Base-by-base conservation (phyloP, 2,797 vertebrate genomes). In the Remorina albescens region DNA sequence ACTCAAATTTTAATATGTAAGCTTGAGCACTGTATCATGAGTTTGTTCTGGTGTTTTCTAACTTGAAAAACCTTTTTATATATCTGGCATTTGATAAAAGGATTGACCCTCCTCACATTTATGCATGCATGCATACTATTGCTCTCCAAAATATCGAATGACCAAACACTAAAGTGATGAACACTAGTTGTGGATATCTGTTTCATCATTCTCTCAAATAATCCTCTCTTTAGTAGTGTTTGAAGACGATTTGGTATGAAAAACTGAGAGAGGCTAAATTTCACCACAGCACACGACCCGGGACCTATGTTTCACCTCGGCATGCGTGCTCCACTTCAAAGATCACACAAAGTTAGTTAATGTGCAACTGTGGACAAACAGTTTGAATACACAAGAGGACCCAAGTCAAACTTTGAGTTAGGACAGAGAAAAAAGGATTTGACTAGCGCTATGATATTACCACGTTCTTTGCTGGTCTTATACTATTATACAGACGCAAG, bases 311-410 rank as follows among this genome's bases (percentile, higher is more conserved):
- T 84, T 74, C 46, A 65, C 67, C 67, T 67, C 50, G 74, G 54
- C 67, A 36, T 81, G 86, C 6, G 26, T 70, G 65, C 47, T 28
- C 19, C 10, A 50, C 77, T 88, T 88, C 83, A 91, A 89, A 91
- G 74, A 70, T 80, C 44, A 44, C 83, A 84, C 86, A 86, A 83
- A 85, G 89, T 88, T 81, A 84, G 90, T 94, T 94, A 95, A 94
- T 94, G 87, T 88, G 57, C 86, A 93, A 93, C 93, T 83, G 65
- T 78, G 80, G 64, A 76, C 86, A 92, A 94, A 94, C 88, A 88
- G 61, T 53, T 74, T 67, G 65, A 76, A 74, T 60, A 85, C 77
- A 92, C 78, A 83, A 16, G 28, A 82, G 69, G 72, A 49, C 72
- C 55, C 65, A 81, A 72, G 84, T 82, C 78, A 86, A 90, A 84